phyloP scores from a whole-genome alignment of 2,797 vertebrate genomes.

The Myotis findleyi region DNA sequence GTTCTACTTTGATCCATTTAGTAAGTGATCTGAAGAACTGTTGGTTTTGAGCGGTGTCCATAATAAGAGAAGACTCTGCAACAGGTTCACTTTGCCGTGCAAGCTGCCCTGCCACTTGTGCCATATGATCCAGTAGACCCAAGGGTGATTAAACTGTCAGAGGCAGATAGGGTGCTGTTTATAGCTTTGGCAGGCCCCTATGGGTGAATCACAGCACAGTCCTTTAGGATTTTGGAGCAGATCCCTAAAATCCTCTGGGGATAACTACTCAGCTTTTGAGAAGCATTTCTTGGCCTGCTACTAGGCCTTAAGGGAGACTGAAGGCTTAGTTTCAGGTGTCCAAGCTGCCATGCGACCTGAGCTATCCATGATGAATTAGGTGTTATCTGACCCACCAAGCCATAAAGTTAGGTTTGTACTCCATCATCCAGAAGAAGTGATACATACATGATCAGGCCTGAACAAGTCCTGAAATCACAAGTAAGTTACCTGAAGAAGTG shows the following conservation, averaged over 20 bases:
- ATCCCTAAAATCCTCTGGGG: not conserved
- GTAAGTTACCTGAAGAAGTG: not conserved
- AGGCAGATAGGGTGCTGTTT: not conserved
- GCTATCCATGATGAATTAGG: not conserved
- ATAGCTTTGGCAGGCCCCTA: not conserved
- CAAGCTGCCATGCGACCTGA: not conserved
- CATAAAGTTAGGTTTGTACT: not conserved
- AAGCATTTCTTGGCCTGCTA: not conserved
- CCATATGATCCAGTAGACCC: not conserved
- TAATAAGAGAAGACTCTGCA: not conserved
- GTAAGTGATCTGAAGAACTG: not conserved
- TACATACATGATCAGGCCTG: not conserved
- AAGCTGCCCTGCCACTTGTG: not conserved
- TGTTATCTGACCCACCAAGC: not conserved
- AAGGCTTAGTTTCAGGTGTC: not conserved
- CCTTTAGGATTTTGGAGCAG: not conserved
- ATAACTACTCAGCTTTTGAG: not conserved
- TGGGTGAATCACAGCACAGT: not conserved
- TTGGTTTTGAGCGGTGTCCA: not conserved
- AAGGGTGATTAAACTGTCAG: not conserved
- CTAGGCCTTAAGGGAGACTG: not conserved
- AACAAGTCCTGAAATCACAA: not conserved
- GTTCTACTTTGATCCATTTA: not conserved
- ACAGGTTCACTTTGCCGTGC: not conserved
- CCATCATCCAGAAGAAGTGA: not conserved